phyloP scores from a whole-genome alignment of 53 echinoderm and acorn worm species.

The Stichopus horrens region DNA sequence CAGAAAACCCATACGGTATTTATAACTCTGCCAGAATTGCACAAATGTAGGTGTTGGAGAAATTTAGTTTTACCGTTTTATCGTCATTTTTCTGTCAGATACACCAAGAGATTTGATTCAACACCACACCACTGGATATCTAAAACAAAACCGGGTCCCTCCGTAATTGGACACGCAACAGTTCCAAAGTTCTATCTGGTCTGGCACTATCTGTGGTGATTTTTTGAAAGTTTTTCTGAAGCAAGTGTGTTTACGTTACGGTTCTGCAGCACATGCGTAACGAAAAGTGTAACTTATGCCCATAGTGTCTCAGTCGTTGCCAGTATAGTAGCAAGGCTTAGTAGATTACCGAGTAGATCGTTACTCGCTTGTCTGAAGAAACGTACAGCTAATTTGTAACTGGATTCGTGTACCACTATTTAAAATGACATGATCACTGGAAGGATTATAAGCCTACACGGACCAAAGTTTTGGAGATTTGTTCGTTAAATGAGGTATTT shows the following conservation, averaged over 20 bases:
- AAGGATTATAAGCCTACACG: background rate
- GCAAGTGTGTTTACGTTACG: slow-evolving; percentile 3
- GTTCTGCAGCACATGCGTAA: background rate
- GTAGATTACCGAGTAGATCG: background rate
- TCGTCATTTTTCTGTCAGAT: no score
- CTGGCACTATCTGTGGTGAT: background rate
- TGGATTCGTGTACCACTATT: background rate
- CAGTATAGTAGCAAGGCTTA: no score
- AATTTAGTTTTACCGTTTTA: no score
- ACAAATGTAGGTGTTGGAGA: no score
- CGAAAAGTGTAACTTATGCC: background rate
- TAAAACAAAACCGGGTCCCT: no score
- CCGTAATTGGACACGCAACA: no score
- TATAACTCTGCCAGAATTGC: no score
- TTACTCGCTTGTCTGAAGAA: background rate
- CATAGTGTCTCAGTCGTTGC: no score
- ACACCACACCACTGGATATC: no score
- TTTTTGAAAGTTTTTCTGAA: background rate
- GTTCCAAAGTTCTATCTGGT: background rate
- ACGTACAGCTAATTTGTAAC: background rate
- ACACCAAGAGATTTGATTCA: no score
- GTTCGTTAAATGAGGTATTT: background rate
- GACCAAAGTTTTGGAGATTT: background rate
- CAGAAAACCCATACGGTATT: no score
- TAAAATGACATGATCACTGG: background rate